Evolutionary conservation across 2,888 invertebrate species (phyloP), one percentile per base, ranked within the genome.

Genomic region (Ischnura elegans): DNA sequence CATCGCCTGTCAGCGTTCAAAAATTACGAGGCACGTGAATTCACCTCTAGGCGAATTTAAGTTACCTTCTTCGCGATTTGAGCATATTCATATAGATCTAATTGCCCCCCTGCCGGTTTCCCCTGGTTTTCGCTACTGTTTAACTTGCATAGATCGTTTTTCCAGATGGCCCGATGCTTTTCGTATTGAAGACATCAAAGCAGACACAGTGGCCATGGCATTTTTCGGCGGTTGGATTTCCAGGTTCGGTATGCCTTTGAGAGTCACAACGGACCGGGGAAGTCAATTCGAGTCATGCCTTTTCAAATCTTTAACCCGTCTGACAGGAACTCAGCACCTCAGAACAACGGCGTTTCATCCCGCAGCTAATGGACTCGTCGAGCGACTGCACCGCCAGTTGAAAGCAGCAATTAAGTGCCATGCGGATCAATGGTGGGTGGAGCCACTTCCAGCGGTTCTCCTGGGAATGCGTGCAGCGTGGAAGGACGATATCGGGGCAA

Each of bases 141-240:
- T 84, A n/a, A n/a, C n/a, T n/a, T n/a, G 0, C 93, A 95, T 95
- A n/a, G n/a, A n/a, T n/a, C n/a, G n/a, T n/a, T n/a, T n/a, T n/a
- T n/a, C n/a, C n/a, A n/a, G n/a, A n/a, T n/a, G n/a, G n/a, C n/a
- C n/a, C n/a, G n/a, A n/a, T n/a, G n/a, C n/a, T n/a, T n/a, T n/a
- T n/a, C n/a, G n/a, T n/a, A n/a, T n/a, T n/a, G n/a, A n/a, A n/a
- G n/a, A n/a, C n/a, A n/a, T n/a, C n/a, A 95, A 95, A 0, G 96
- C 96, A 0, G 95, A 95, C 93, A 95, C 95, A 0, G 95, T 95
- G n/a, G 95, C 95, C 1, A 95, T 95, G n/a, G 95, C 95, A 2
- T 95, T 96, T 10, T 93, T 95, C 36, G 66, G 93, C 0, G 94
- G 94, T 0, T 96, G 96, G 96, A 95, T 96, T 2, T 93, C 96